Percentiles rank a stretch among this genome's conserved stretches.
phyloP scores from a whole-genome alignment of 2,888 invertebrate genomes.

The Pherbina coryleti region DNA sequence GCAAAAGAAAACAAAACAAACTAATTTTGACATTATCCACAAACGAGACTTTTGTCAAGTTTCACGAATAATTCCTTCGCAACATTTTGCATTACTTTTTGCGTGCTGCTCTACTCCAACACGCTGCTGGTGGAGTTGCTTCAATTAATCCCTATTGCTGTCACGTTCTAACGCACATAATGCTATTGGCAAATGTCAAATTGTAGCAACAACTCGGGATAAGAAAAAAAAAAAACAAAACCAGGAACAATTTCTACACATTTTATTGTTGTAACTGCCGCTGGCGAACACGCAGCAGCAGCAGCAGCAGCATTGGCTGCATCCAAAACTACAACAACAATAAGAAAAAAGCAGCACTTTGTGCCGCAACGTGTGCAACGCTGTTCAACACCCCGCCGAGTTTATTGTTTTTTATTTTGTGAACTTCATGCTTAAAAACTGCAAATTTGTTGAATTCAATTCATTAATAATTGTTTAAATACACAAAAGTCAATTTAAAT shows the following conservation, averaged over 20 bases:
- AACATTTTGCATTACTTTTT: neutral
- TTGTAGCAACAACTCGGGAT: slow-evolving; percentile 15
- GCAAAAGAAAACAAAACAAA: neutral
- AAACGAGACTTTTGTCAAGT: neutral
- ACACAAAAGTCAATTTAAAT: too few species aligned
- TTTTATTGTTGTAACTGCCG: slow-evolving; percentile 9
- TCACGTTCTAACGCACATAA: slow-evolving; percentile 47
- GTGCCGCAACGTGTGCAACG: neutral
- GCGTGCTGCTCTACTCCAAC: neutral
- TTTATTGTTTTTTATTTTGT: neutral
- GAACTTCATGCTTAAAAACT: neutral
- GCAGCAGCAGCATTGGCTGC: slow-evolving; percentile 10
- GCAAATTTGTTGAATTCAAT: neutral
- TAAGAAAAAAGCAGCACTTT: neutral
- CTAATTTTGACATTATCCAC: neutral
- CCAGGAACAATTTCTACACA: slow-evolving; percentile 1
- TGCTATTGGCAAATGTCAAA: slow-evolving; percentile 25
- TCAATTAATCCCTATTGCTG: slow-evolving; percentile 49
- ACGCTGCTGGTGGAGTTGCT: neutral
- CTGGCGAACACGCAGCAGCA: slow-evolving; percentile 2
- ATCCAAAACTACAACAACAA: neutral
- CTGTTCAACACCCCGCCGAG: neutral
- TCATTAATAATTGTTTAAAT: neutral
- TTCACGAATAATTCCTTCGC: slow-evolving; percentile 6
- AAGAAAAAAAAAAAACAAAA: slow-evolving; percentile 5